Evolutionary conservation across 2,888 invertebrate genomes (phyloP).

Genomic region (Carabus problematicus): DNA sequence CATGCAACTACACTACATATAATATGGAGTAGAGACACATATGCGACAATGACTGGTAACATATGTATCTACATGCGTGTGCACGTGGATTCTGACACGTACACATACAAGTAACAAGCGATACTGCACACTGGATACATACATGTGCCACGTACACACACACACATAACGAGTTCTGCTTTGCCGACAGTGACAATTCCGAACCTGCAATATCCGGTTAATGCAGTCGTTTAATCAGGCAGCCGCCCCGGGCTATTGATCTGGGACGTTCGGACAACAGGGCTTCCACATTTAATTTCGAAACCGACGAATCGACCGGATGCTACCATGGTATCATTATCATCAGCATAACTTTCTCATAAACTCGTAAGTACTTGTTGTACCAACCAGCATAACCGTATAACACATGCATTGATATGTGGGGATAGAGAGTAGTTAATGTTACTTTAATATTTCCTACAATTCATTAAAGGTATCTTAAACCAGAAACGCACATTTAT

Average conservation of each 20-base stretch:
- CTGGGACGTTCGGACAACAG: constrained; percentile 45
- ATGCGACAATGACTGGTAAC: too few relatives aligned
- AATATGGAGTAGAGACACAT: too few relatives aligned
- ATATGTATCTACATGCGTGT: too few relatives aligned
- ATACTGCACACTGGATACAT: neutral
- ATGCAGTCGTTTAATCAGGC: constrained; percentile 57
- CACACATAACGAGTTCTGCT: constrained; percentile 18
- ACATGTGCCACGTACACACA: neutral
- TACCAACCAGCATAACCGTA: too few relatives aligned
- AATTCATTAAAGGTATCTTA: too few relatives aligned
- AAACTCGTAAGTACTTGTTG: too few relatives aligned
- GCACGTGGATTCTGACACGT: too few relatives aligned
- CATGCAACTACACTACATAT: neutral
- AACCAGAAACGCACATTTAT: too few relatives aligned
- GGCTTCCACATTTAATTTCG: constrained; percentile 19
- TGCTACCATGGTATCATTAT: constrained; percentile 9
- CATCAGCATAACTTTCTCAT: constrained; percentile 2
- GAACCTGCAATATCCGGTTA: constrained; percentile 58
- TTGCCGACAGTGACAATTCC: constrained; percentile 55
- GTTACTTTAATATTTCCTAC: too few relatives aligned
- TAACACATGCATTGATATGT: too few relatives aligned
- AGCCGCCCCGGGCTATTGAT: constrained; percentile 57
- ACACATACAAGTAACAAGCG: too few relatives aligned
- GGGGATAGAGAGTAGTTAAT: too few relatives aligned
- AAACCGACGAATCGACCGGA: neutral